These are phyloP conservation scores for Chlorocebus sabaeus DNA, from an alignment of 2,113 vertebrate genomes.

Conservation along the genomic window DNA sequence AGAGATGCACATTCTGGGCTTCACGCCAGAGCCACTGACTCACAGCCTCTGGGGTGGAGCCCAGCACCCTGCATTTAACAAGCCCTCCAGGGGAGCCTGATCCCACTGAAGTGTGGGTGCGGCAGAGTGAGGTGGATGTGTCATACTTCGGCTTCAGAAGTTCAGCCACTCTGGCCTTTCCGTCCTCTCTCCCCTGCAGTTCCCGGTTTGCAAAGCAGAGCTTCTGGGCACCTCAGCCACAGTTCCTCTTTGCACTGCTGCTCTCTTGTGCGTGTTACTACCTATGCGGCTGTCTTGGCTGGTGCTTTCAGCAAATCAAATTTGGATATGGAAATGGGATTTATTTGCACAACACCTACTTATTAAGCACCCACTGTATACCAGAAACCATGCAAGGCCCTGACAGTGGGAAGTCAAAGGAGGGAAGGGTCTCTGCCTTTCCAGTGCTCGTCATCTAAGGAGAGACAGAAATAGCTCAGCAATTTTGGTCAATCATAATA, in stretches of 20 bases:
- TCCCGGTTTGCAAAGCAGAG: background rate
- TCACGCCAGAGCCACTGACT: background rate
- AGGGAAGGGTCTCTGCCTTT: background rate
- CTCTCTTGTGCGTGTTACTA: background rate
- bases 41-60: background rate
- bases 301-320: background rate
- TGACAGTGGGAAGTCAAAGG: background rate
- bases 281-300: background rate
- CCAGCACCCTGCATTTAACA: background rate
- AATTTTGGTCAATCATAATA: background rate
- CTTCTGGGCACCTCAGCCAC: background rate
- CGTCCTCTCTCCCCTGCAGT: background rate
- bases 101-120: background rate
- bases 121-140: background rate
- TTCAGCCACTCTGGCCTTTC: background rate
- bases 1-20: background rate
- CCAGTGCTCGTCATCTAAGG: background rate
- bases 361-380: background rate
- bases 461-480: background rate
- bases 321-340: background rate
- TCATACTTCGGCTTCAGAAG: background rate
- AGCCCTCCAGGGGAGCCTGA: background rate
- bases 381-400: background rate
- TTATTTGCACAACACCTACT: background rate
- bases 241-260: background rate